Percentiles rank a stretch among this genome's conserved stretches.
Conservation (phyloP, 2,113 vertebrate genomes). For the Chlamydotis undulata region DNA sequence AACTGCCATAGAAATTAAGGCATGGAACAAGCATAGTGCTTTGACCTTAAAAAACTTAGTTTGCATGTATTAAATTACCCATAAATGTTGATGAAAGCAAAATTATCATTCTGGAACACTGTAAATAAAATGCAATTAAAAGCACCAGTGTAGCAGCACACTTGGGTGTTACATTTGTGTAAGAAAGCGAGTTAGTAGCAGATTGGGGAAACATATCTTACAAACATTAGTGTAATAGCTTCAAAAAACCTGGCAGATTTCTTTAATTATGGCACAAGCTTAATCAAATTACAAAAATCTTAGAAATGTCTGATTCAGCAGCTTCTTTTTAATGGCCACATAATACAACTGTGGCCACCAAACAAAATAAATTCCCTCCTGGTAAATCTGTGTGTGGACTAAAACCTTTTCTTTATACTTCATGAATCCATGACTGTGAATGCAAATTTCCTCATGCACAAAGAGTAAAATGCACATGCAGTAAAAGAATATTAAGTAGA, state of each 20-base stretch:
- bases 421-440: not conserved
- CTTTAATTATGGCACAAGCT: constrained; percentile 1
- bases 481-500: not conserved
- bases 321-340: not conserved
- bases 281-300: not conserved
- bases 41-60: not conserved
- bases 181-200: constrained; percentile 11
- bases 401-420: not conserved
- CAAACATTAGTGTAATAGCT: not conserved
- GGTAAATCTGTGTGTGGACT: not conserved
- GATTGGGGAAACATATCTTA: not conserved
- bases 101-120: constrained; percentile 24
- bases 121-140: constrained; percentile 63
- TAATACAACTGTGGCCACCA: not conserved
- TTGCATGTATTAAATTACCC: constrained; percentile 1
- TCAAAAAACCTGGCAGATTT: constrained; percentile 1
- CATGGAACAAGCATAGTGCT: not conserved
- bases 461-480: not conserved
- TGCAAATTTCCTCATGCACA: not conserved
- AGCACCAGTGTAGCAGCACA: not conserved
- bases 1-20: not conserved
- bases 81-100: constrained; percentile 52
- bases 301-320: not conserved
- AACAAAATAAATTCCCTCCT: not conserved
- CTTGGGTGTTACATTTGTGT: constrained; percentile 8